A percentile compares a stretch with the other conserved stretches of the same genome.
These are phyloP conservation scores for Hymenochirus boettgeri DNA, from an alignment of 2,113 vertebrate genomes.

Conservation along the genomic window DNA sequence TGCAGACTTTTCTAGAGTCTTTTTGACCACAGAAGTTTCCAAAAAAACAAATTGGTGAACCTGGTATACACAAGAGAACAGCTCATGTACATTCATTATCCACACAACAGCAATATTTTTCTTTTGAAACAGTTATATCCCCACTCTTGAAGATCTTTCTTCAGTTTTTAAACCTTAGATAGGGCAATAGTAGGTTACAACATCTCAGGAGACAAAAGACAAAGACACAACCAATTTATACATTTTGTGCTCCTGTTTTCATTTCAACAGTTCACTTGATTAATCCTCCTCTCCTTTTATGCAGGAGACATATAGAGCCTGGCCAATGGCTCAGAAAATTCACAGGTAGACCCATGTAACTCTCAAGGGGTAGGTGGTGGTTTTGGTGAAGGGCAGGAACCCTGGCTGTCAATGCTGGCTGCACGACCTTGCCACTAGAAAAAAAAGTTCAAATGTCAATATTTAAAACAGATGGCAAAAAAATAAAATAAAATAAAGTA, in stretches of 20 bases:
- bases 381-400: slow-evolving; percentile 89
- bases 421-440: slow-evolving; percentile 90
- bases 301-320: slow-evolving; percentile 19
- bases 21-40: not conserved
- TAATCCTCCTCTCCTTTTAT: slow-evolving; percentile 7
- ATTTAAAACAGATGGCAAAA: too few relatives aligned
- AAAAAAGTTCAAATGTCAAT: slow-evolving; percentile 36
- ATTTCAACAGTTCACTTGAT: not conserved
- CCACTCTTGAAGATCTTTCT: not conserved
- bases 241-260: slow-evolving; percentile 13
- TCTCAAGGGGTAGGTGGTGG: slow-evolving; percentile 84
- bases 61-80: slow-evolving; percentile 13
- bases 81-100: slow-evolving; percentile 38
- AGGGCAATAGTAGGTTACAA: slow-evolving; percentile 11
- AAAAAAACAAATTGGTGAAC: not conserved
- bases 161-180: not conserved
- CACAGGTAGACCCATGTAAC: not conserved
- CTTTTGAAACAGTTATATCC: not conserved
- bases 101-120: slow-evolving; percentile 32
- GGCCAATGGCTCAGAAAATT: slow-evolving; percentile 4
- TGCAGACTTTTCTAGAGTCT: not conserved
- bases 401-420: slow-evolving; percentile 94
- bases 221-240: slow-evolving; percentile 24
- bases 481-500: too few relatives aligned
- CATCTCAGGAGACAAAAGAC: slow-evolving; percentile 32